Base-by-base conservation (phyloP, 2,888 invertebrate genomes). In the Eugnorisma glareosa region DNA sequence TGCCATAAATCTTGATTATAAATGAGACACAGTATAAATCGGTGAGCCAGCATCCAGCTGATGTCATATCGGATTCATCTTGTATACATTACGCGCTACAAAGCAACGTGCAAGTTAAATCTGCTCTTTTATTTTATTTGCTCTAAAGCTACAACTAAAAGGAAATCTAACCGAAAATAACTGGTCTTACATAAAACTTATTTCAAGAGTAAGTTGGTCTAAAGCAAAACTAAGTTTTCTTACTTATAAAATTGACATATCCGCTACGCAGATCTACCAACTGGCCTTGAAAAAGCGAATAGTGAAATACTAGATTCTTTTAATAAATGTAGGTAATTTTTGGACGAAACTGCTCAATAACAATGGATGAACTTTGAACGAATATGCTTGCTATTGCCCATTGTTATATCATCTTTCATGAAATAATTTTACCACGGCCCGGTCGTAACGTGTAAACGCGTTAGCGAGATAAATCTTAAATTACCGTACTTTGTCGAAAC, bases 391-490 rank as follows among this genome's bases (percentile, higher is more conserved):
- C 75, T 82, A 88, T 81, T 86, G 74, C 82, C 89, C 75, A 92
- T 93, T 93, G 92, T 92, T 92, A 81, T 79, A 78, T 81, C 85
- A 88, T 85, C 86, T 85, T 75, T 83, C 81, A 83, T 86, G 75
- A 87, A 87, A 89, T 90, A 85, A 80, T 83, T 90, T 90, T 90
- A 83, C 90, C 90, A 91, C 90, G 88, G 72, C 82, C 40, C 90
- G 88, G 71, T 83, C 45, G 24, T 70, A 76, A 73, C 48, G 73
- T 73, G 77, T 75, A 67, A 76, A 73, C 48, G 73, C 71, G 77
- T 75, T 78, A 63, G 72, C n/a, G 54, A 82, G 77, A 84, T 82
- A 75, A 77, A 81, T 78, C 69, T 77, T 37, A 73, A 79, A 81
- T 81, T 79, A 86, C 74, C 59, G 79, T 77, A 69, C 66, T 83